Conservation (phyloP, 2,797 vertebrate genomes). For the Scolopax bukidnonensis region DNA sequence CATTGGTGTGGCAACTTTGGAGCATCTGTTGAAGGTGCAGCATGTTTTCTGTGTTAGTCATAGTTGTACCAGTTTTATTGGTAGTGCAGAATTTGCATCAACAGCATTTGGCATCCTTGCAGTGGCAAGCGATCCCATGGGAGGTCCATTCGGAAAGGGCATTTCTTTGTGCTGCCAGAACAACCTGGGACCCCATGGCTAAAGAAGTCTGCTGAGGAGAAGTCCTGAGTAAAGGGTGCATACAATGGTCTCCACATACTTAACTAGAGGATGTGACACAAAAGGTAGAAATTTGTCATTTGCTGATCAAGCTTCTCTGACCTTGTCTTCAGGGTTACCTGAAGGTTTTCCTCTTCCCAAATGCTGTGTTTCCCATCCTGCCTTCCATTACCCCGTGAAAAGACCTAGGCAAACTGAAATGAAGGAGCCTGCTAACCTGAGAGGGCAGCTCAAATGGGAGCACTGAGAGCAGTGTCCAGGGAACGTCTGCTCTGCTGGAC, state of each 20-base stretch:
- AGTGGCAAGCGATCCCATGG: background rate
- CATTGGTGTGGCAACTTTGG: background rate
- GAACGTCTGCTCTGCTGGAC: background rate
- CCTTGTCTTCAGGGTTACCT: background rate
- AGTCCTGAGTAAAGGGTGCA: background rate
- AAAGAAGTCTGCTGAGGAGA: background rate
- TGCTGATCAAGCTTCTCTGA: background rate
- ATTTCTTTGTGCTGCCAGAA: background rate
- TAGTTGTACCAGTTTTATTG: background rate
- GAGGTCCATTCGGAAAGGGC: background rate
- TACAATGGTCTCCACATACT: background rate
- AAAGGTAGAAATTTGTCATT: background rate
- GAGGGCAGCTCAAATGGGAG: background rate
- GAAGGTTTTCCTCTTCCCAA: background rate
- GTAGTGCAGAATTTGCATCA: background rate
- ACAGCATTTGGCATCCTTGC: background rate
- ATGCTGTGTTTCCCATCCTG: background rate
- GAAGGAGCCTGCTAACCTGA: background rate
- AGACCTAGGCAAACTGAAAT: background rate
- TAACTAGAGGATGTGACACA: background rate
- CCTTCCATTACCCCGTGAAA: background rate
- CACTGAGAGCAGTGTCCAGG: background rate
- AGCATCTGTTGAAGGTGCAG: background rate
- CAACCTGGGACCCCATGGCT: background rate
- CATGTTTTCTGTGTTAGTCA: background rate